Conservation (phyloP, 2,113 vertebrate genomes). For the Chaetops frenatus region DNA sequence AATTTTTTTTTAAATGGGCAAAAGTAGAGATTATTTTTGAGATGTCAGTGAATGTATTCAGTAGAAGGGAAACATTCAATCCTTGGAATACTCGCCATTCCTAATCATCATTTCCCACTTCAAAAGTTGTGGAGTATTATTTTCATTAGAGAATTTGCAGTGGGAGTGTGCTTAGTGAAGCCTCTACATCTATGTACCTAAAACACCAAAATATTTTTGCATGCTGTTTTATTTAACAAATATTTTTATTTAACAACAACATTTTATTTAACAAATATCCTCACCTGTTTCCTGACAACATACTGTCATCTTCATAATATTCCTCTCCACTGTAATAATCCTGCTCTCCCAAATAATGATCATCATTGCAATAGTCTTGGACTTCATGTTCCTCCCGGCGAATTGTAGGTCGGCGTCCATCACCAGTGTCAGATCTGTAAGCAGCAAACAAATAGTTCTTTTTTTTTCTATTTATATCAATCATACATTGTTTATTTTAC, state of each 20-base stretch:
- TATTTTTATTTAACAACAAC: neutral
- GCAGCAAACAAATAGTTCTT: neutral
- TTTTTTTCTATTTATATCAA: neutral
- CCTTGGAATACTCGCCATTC: neutral
- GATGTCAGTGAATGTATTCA: neutral
- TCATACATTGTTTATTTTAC: neutral
- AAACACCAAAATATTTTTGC: neutral
- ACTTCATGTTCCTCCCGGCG: constrained; percentile 79
- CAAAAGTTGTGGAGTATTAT: neutral
- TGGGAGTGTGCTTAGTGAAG: neutral
- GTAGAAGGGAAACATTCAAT: neutral
- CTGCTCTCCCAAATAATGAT: constrained; percentile 77
- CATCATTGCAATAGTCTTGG: constrained; percentile 78
- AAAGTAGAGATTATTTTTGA: neutral
- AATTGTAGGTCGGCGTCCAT: constrained; percentile 84
- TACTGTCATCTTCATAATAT: constrained; percentile 88
- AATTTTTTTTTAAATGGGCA: neutral
- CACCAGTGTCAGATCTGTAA: constrained; percentile 84
- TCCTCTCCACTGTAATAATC: constrained; percentile 96
- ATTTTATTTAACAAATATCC: neutral
- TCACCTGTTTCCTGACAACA: constrained; percentile 86
- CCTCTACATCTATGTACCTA: neutral
- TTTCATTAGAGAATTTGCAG: neutral
- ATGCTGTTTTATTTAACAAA: neutral
- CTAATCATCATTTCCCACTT: neutral